A percentile compares a stretch with the other conserved stretches of the same genome.
Evolutionary conservation across 2,888 invertebrate genomes (phyloP).

Genomic region (Ischnus inquisitorius): DNA sequence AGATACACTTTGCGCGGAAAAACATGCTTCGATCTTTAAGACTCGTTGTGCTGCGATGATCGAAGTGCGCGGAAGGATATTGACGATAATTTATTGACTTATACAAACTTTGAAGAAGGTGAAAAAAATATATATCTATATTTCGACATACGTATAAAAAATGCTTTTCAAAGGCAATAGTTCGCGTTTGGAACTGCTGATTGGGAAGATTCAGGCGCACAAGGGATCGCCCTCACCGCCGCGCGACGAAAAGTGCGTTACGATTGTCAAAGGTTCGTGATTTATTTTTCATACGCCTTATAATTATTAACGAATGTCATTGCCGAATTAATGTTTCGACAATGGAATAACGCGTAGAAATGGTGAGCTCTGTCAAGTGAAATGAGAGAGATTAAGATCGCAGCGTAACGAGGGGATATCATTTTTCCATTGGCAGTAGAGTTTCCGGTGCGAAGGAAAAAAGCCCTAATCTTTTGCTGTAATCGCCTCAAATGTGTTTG

Average conservation of each 20-base stretch:
- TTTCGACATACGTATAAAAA: conserved; percentile 74
- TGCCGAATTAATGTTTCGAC: background rate
- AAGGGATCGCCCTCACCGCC: conserved; percentile 89
- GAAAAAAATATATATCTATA: conserved; percentile 47
- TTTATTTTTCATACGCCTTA: conserved; percentile 12
- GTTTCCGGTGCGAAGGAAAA: background rate
- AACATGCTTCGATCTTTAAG: too few species aligned
- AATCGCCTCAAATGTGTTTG: background rate
- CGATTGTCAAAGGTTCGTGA: conserved; percentile 78
- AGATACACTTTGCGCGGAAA: too few species aligned
- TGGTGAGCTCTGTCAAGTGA: background rate
- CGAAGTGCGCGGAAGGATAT: background rate
- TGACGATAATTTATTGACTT: background rate
- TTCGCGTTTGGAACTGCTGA: conserved; percentile 93
- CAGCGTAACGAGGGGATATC: background rate
- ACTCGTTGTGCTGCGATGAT: background rate
- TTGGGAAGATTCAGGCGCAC: conserved; percentile 94
- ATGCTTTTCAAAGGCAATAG: conserved; percentile 96
- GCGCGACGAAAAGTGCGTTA: conserved; percentile 74
- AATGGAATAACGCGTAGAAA: too few species aligned
- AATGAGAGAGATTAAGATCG: background rate
- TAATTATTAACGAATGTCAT: background rate
- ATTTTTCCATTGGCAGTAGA: too few species aligned
- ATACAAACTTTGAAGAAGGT: background rate
- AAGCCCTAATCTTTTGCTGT: background rate